Evolutionary conservation across 2,113 vertebrate species (phyloP).

Genomic region (Micronisus gabar): DNA sequence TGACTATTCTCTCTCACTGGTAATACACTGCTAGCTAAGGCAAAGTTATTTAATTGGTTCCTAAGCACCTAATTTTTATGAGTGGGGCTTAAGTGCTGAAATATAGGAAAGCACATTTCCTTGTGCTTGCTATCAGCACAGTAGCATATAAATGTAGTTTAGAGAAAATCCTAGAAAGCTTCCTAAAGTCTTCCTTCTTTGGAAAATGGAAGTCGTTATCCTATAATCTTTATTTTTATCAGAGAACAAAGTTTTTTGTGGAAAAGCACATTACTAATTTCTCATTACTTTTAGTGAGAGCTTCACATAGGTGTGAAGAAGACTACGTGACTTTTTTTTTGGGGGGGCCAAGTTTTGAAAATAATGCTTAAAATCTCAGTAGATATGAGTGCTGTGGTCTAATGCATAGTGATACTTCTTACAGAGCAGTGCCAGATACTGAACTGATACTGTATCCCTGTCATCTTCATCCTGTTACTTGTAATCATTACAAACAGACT

Average conservation of each 20-base stretch:
- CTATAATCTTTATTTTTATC: background rate
- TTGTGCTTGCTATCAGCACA: background rate
- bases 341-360: background rate
- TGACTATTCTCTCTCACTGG: background rate
- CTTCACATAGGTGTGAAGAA: background rate
- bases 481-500: background rate
- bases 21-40: background rate
- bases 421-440: background rate
- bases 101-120: background rate
- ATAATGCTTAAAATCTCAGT: background rate
- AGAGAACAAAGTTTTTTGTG: background rate
- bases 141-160: background rate
- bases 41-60: conserved; percentile 58
- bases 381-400: background rate
- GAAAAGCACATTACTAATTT: background rate
- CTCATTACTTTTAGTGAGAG: background rate
- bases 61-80: conserved; percentile 55
- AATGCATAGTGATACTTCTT: background rate
- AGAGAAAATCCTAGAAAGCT: conserved; percentile 8
- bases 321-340: background rate
- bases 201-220: background rate
- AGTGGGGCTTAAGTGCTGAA: conserved; percentile 2
- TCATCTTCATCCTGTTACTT: background rate
- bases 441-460: background rate
- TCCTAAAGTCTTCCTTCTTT: background rate